A percentile compares a stretch with the other conserved stretches of the same genome.
phyloP scores from a whole-genome alignment of 37 sponge, comb jelly and placozoan genomes.

The Haliclona indistincta region DNA sequence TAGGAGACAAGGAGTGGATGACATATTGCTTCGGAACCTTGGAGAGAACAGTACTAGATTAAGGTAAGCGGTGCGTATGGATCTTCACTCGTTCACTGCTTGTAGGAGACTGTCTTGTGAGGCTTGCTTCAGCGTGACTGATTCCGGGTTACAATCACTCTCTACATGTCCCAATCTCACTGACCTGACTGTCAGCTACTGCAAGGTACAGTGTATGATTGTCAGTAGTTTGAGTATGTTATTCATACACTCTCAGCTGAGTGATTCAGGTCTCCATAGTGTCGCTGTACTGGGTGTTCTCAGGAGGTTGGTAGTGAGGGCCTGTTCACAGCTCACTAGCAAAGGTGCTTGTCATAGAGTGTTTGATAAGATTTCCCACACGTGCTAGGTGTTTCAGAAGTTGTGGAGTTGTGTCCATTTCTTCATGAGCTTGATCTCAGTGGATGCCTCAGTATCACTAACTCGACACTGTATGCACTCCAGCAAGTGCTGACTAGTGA shows the following conservation, averaged over 20 bases:
- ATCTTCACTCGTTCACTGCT: background rate
- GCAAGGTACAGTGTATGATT: too few species aligned
- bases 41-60: slow-evolving; percentile 23
- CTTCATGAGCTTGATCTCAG: slow-evolving; percentile 50
- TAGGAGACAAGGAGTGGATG: slow-evolving; percentile 12
- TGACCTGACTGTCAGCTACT: slow-evolving; percentile 65
- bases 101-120: slow-evolving; percentile 54
- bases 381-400: slow-evolving; percentile 42
- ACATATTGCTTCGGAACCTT: slow-evolving; percentile 18
- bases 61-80: slow-evolving; percentile 25
- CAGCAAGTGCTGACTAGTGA: slow-evolving; percentile 25
- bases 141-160: slow-evolving; percentile 36
- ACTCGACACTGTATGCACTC: slow-evolving; percentile 27
- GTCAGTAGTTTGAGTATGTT: too few species aligned
- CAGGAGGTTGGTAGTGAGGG: too few species aligned
- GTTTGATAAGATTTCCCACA: too few species aligned
- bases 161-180: slow-evolving; percentile 20
- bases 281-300: too few species aligned
- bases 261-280: too few species aligned
- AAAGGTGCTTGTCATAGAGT: too few species aligned
- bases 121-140: slow-evolving; percentile 44
- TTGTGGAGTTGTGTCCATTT: slow-evolving; percentile 13
- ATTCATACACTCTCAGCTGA: too few species aligned
- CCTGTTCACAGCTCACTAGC: too few species aligned
- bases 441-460: slow-evolving; percentile 55